Conservation (phyloP, 2,797 vertebrate species). For the Dicrostonyx torquatus region DNA sequence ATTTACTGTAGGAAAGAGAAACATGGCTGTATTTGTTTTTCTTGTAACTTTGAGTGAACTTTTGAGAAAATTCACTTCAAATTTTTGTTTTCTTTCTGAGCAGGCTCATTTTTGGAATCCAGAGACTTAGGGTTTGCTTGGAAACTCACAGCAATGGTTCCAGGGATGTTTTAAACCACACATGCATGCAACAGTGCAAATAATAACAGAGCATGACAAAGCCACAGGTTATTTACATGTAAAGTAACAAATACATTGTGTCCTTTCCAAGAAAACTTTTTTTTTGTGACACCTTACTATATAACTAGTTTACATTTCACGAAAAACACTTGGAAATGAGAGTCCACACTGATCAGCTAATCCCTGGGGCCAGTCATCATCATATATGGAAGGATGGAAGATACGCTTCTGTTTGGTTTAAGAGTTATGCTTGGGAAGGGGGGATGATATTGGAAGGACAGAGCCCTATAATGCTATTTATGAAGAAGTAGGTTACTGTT, state of each 20-base stretch:
- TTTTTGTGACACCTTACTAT: background rate
- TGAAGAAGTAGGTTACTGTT: background rate
- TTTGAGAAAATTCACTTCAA: conserved; percentile 24
- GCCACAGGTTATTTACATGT: background rate
- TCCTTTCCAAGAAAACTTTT: background rate
- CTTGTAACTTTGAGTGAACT: conserved; percentile 3
- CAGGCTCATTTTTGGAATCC: background rate
- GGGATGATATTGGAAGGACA: background rate
- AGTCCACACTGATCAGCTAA: background rate
- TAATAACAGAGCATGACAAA: background rate
- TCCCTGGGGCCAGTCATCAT: background rate
- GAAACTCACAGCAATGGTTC: background rate
- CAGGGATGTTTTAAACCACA: background rate
- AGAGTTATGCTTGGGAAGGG: background rate
- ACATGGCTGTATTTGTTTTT: conserved; percentile 63
- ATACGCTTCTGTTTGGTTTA: background rate
- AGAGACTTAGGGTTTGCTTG: conserved; percentile 27
- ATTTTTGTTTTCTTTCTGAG: conserved; percentile 11
- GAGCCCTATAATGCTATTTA: background rate
- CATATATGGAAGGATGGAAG: background rate
- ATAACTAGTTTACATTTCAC: background rate
- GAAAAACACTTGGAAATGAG: background rate
- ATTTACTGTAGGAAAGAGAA: conserved; percentile 75
- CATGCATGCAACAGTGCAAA: background rate
- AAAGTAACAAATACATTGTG: background rate